Conservation (phyloP, 2,113 vertebrate species). For the Romanogobio albipinnatus region DNA sequence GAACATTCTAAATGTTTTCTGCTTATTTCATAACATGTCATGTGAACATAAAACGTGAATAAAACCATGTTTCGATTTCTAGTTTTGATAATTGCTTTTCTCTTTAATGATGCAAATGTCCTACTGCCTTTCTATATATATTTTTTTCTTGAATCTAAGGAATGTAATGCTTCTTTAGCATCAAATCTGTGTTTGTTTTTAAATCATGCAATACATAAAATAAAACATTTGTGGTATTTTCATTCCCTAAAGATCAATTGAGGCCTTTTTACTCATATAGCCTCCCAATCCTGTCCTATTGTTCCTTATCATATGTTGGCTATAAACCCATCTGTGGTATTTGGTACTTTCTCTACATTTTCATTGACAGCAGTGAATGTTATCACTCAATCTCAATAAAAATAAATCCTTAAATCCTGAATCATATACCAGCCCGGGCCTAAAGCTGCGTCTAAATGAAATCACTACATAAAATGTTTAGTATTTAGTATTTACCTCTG, state of each 20-base stretch:
- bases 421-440: neutral
- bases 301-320: neutral
- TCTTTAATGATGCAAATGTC: neutral
- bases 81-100: neutral
- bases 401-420: neutral
- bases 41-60: neutral
- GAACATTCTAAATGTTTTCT: neutral
- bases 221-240: neutral
- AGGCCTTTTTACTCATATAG: neutral
- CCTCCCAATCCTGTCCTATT: neutral
- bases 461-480: too few species aligned
- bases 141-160: neutral
- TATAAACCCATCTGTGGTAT: neutral
- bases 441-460: too few species aligned
- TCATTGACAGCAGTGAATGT: neutral
- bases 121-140: neutral
- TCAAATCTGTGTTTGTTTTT: neutral
- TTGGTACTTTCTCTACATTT: neutral
- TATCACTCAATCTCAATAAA: neutral
- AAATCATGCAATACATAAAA: neutral
- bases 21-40: neutral
- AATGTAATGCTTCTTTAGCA: neutral
- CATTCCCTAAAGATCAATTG: neutral
- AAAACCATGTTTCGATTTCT: neutral
- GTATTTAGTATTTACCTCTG: too few species aligned